These are phyloP conservation scores for Serilophus lunatus DNA, from an alignment of 2,113 vertebrate genomes.

Conservation along the genomic window DNA sequence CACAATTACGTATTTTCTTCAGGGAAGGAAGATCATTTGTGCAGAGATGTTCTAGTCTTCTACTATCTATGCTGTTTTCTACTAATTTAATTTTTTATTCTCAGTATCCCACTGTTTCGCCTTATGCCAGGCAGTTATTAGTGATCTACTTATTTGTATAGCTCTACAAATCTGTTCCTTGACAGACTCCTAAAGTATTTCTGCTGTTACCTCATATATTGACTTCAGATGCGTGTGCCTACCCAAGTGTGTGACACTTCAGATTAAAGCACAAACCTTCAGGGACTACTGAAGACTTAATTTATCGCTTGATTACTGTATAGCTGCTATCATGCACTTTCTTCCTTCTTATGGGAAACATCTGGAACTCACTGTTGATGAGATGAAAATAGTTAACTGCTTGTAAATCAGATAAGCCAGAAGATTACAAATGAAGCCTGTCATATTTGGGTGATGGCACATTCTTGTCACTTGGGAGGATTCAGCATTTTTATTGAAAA, in stretches of 20 bases:
- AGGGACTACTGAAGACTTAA: neutral
- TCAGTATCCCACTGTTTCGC: neutral
- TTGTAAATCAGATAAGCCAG: neutral
- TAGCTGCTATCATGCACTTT: neutral
- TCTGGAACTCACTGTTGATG: neutral
- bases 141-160: neutral
- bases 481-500: neutral
- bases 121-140: neutral
- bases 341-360: neutral
- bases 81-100: neutral
- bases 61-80: neutral
- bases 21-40: neutral
- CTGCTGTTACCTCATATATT: neutral
- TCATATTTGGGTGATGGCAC: fast-evolving
- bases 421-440: neutral
- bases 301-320: neutral
- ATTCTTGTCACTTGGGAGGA: neutral
- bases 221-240: fast-evolving
- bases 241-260: neutral
- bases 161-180: neutral
- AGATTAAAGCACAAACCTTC: neutral
- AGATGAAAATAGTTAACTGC: neutral
- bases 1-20: neutral
- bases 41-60: neutral
- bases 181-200: neutral